Percentiles rank a stretch among this genome's conserved stretches.
phyloP scores from a whole-genome alignment of 2,113 vertebrate species.

The Myodes glareolus region DNA sequence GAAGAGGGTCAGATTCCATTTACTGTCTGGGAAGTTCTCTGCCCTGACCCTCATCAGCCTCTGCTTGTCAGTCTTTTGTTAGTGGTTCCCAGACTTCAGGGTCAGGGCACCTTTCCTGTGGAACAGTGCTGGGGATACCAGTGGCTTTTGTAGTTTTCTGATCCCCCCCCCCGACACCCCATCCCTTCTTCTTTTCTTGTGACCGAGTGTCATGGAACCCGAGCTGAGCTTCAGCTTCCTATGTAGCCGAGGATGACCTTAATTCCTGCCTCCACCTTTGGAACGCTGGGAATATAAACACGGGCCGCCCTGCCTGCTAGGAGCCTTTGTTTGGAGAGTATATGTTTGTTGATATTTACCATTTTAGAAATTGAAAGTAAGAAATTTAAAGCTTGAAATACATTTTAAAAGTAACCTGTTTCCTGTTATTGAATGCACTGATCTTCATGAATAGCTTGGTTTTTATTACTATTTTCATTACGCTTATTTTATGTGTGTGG shows the following conservation, averaged over 20 bases:
- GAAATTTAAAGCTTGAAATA: slow-evolving; percentile 19
- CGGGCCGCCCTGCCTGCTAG: not conserved
- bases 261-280: not conserved
- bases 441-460: not conserved
- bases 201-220: not conserved
- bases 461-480: not conserved
- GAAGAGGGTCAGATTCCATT: not conserved
- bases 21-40: not conserved
- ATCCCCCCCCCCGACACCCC: accelerated
- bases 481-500: not conserved
- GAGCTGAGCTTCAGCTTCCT: not conserved
- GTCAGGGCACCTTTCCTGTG: not conserved
- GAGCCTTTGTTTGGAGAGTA: not conserved
- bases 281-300: not conserved
- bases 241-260: not conserved
- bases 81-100: not conserved
- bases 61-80: not conserved
- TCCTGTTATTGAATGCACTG: not conserved
- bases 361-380: slow-evolving; percentile 30
- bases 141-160: not conserved
- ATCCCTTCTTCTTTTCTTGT: not conserved
- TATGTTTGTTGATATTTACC: not conserved
- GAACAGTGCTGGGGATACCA: not conserved
- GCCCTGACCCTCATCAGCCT: not conserved
- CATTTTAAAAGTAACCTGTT: not conserved